Conservation (phyloP, 1,140 invertebrate genomes). For the Drosophila sproati region DNA sequence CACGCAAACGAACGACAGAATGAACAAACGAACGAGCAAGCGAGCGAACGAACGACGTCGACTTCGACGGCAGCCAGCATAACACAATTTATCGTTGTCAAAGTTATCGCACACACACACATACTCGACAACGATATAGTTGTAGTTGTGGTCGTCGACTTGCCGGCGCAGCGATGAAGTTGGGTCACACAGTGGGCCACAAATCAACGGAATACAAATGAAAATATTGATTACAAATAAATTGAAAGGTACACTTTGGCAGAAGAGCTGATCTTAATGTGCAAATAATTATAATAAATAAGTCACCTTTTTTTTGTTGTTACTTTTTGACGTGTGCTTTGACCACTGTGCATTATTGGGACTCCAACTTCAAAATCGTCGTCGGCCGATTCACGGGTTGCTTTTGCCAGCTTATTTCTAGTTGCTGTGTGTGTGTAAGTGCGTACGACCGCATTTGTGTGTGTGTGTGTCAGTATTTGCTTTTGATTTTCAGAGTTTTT, state of each 20-base stretch:
- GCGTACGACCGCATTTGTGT: conserved; percentile 1
- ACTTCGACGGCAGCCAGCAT: conserved; percentile 35
- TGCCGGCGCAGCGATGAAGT: conserved; percentile 20
- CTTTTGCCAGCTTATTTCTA: conserved; percentile 51
- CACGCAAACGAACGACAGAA: conserved; percentile 22
- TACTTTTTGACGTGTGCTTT: neutral
- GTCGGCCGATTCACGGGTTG: conserved; percentile 48
- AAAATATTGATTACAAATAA: neutral
- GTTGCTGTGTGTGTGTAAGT: conserved; percentile 27
- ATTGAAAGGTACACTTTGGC: too few relatives aligned
- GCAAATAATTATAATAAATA: neutral
- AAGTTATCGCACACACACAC: conserved; percentile 48
- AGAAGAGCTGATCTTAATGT: too few relatives aligned
- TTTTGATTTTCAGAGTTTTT: conserved; percentile 38
- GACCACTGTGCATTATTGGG: conserved; percentile 40
- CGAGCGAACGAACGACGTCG: conserved; percentile 2
- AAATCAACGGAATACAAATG: neutral
- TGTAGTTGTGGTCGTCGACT: conserved; percentile 34
- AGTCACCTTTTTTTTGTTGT: neutral
- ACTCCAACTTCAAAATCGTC: conserved; percentile 38
- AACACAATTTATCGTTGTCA: conserved; percentile 65
- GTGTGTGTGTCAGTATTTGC: conserved; percentile 9
- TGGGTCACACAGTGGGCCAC: conserved; percentile 26
- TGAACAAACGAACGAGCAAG: neutral
- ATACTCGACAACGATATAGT: conserved; percentile 6